Percentiles rank a stretch among this genome's conserved stretches.
phyloP scores from a whole-genome alignment of 2,888 invertebrate species.

The Seira musarum region DNA sequence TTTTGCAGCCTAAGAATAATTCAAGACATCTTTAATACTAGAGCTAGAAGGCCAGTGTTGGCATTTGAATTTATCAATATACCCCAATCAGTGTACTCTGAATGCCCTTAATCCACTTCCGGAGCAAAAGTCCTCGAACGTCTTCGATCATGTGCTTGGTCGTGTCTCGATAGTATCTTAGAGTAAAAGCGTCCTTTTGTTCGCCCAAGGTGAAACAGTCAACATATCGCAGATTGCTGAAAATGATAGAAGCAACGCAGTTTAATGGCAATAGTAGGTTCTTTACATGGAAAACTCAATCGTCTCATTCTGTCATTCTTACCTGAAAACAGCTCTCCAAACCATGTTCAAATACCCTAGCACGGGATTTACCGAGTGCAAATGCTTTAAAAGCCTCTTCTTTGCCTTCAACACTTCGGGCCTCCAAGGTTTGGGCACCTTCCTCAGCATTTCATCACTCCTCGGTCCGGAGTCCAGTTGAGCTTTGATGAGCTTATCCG shows the following conservation, averaged over 20 bases:
- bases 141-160: slow-evolving; percentile 79
- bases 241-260: slow-evolving; percentile 61
- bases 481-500: slow-evolving; percentile 73
- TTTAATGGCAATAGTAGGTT: too few relatives aligned
- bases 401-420: slow-evolving; percentile 57
- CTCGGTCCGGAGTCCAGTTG: slow-evolving; percentile 61
- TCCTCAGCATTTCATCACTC: slow-evolving; percentile 60
- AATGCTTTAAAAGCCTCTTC: slow-evolving; percentile 59
- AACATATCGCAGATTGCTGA: slow-evolving; percentile 78
- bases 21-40: not conserved
- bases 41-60: too few relatives aligned
- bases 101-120: slow-evolving; percentile 79
- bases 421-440: slow-evolving; percentile 68
- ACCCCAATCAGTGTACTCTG: slow-evolving; percentile 79
- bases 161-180: slow-evolving; percentile 78
- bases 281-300: too few relatives aligned
- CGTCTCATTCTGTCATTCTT: too few relatives aligned
- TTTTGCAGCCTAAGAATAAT: slow-evolving; percentile 62
- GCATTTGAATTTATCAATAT: slow-evolving; percentile 54
- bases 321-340: slow-evolving; percentile 67
- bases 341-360: slow-evolving; percentile 66
- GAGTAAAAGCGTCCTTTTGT: slow-evolving; percentile 79
- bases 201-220: slow-evolving; percentile 77
- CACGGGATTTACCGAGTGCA: slow-evolving; percentile 67
- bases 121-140: slow-evolving; percentile 79